Evolutionary conservation across 2,113 vertebrate species (phyloP), one percentile per base, ranked within the genome.

Genomic region (Lipotes vexillifer): DNA sequence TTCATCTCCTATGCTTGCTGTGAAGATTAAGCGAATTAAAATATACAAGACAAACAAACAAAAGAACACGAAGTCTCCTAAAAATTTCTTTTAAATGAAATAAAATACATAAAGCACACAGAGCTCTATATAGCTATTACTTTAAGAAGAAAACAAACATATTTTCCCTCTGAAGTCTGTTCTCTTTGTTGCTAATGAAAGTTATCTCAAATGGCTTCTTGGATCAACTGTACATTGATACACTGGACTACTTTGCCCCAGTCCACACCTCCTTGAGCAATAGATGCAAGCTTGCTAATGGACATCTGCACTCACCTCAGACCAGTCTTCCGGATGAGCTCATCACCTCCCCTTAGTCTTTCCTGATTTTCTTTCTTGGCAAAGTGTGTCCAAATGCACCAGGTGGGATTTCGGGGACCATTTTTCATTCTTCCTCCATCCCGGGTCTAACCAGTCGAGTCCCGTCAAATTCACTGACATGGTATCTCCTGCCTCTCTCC

Each of bases 211-310:
- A n/a, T 12, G 38, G 21, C 33, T 77, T 13, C 59, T 46, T 33
- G 31, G 1, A 0, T 63, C 49, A 82, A 1, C 14, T 6, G 8
- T 5, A 4, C 17, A 6, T 7, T 3, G 18, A 61, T 66, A n/a
- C 10, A 3, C 38, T 3, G 8, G 38, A 6, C 31, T 15, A 21
- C 15, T 31, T 49, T 0, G 4, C 27, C 41, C 21, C 21, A 72
- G 61, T 10, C 31, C 1, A 2, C 5, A 10, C 6, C 20, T 5
- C 31, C 11, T n/a, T 33, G 52, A 86, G 21, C 38, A 12, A 18
- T 1, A n/a, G 66, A 44, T 38, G n/a, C 27, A 21, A 1, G 46
- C n/a, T 83, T 68, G 65, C 7, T 18, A 77, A 57, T 0, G 7
- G n/a, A 27, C 3, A 15, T 65, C 65, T 90, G 20, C n/a, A 44